Evolutionary conservation across 1,140 invertebrate genomes (phyloP).

Genomic region (Leptestheria dahalacensis): DNA sequence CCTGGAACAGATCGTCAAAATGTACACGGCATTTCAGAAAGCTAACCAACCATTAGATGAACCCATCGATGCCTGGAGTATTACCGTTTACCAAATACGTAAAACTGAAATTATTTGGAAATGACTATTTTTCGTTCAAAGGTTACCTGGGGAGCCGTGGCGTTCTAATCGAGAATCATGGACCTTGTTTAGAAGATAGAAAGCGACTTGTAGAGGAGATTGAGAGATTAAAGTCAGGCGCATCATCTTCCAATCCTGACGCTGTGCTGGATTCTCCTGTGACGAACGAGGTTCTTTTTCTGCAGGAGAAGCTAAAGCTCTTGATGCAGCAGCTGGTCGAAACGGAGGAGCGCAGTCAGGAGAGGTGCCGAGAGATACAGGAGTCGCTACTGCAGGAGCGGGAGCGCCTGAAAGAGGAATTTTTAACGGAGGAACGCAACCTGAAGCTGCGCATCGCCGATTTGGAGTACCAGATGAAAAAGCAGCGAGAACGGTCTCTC

Average conservation of each 20-base stretch:
- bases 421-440: conserved; percentile 35
- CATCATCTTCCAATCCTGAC: background rate
- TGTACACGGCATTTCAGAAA: background rate
- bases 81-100: no score
- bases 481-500: conserved; percentile 60
- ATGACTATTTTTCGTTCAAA: no score
- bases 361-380: conserved; percentile 17
- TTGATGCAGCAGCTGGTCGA: background rate
- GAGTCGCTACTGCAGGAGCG: conserved; percentile 36
- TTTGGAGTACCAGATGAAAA: conserved; percentile 56
- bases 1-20: background rate
- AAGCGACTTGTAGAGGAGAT: conserved; percentile 31
- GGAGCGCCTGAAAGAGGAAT: conserved; percentile 40
- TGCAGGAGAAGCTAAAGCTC: background rate
- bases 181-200: conserved; percentile 27
- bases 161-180: conserved; percentile 12
- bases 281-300: background rate
- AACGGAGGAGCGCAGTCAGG: conserved; percentile 23
- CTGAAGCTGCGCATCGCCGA: conserved; percentile 39
- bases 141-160: background rate
- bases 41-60: background rate
- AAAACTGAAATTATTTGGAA: no score
- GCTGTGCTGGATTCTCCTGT: background rate
- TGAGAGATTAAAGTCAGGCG: conserved; percentile 28
- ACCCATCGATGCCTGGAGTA: no score